Base-by-base conservation (phyloP, 2,113 vertebrate genomes). In the Amblyopsis rosae region DNA sequence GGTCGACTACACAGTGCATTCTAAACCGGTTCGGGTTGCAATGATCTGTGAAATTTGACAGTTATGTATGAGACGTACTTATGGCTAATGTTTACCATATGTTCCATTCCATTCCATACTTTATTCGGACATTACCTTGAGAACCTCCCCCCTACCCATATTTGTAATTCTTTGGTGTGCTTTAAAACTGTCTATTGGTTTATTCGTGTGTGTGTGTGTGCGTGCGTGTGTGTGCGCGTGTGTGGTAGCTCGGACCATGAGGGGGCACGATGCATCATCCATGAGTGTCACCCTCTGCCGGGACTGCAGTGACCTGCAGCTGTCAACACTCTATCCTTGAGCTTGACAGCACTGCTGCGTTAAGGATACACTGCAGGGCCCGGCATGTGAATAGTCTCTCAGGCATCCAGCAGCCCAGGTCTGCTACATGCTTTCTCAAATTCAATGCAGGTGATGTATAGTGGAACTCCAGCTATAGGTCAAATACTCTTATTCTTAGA, bases 301-400 rank as follows among this genome's bases (percentile, higher is more conserved):
- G 75, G 70, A 59, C 72, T 72, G 70, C 82, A 75, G 70, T 87
- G 86, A 88, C 88, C 86, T 75, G 41, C 80, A 78, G 75, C 82
- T 88, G 86, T 90, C 88, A 84, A 83, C 87, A 67, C 64, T n/a
- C 59, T 86, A 84, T 86, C 85, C 87, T 85, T 84, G 79, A 86
- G 74, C 75, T 63, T 68, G 77, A 76, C 70, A 73, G 70, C 79
- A 60, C 70, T 75, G 56, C 77, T 69, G 78, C 66, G 71, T 68
- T 12, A 66, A 85, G 80, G 79, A 83, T 78, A 81, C 82, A 70
- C 79, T 72, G 82, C 77, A 60, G 75, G 62, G 62, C 75, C 62
- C 76, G 74, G 77, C 73, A 63, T 77, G 73, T 75, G 78, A 50
- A 76, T 70, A 54, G 32, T 67, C 48, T 60, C 74, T 76, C 77